Evolutionary conservation across 2,113 vertebrate genomes (phyloP), one percentile per base, ranked within the genome.

Genomic region (Ochotona princeps): DNA sequence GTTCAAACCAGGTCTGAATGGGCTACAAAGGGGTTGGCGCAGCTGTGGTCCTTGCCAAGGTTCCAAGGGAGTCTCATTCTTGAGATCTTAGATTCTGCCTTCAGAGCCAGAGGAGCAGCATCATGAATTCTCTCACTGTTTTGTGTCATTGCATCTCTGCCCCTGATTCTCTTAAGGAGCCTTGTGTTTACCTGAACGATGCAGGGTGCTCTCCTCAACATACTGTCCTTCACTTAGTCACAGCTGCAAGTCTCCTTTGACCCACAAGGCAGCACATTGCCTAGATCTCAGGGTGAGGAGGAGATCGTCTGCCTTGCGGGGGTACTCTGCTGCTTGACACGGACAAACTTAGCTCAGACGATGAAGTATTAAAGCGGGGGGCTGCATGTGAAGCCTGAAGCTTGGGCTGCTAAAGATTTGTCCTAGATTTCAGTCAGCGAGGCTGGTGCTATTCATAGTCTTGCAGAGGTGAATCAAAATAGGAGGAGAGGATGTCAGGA

Each of bases 401-500:
- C 15, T 21, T 70, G 61, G 18, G 7, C 17, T 82, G 23, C 15
- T 47, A n/a, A 44, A 65, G 65, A 81, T 14, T 5, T 79, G 21
- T 47, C 30, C 32, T 78, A 61, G 72, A 78, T 79, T 73, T 74
- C 47, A 81, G 32, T 18, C 38, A 84, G 38, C 49, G n/a, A 83
- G 73, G 79, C 7, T 76, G 80, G 35, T n/a, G 18, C 28, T 87
- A 44, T 61, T 78, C 60, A 78, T 2, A 11, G 38, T 66, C 14
- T 84, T 30, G 35, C 44, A 74, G 0, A 47, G 26, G 60, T 60
- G 28, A 66, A 84, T 87, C 18, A 79, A 86, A 81, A 69, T 18
- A 92, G 13, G 35, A n/a, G 87, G 12, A 57, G 89, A 94, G 76
- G 28, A 13, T 26, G 83, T 80, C 47, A 66, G 17, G 63, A 86